phyloP scores from a whole-genome alignment of 2,113 vertebrate genomes.

The Corydoras maculifer region DNA sequence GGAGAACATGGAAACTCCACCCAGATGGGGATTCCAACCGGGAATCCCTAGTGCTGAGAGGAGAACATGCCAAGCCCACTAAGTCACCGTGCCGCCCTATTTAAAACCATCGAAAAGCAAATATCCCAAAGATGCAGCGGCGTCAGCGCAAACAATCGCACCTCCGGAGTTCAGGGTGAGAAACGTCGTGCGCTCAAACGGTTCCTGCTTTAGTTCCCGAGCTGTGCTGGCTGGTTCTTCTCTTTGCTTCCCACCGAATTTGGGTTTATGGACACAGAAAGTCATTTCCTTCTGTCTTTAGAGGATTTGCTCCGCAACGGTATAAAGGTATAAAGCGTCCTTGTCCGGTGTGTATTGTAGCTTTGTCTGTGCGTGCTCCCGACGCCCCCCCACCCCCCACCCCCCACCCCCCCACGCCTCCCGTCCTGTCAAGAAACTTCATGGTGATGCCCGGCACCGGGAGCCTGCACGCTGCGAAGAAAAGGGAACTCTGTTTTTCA shows the following conservation, averaged over 20 bases:
- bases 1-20: too few relatives aligned
- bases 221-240: not conserved
- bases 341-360: conserved; percentile 1
- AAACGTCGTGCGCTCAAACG: conserved; percentile 13
- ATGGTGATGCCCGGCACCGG: not conserved
- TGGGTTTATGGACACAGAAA: conserved; percentile 7
- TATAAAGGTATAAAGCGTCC: not conserved
- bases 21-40: too few relatives aligned
- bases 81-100: not conserved
- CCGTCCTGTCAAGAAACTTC: not conserved
- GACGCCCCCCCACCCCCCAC: too few relatives aligned
- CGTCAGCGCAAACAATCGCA: not conserved
- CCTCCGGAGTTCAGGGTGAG: conserved; percentile 23
- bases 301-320: conserved; percentile 1
- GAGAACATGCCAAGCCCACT: not conserved
- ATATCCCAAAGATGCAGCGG: not conserved
- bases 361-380: conserved; percentile 14
- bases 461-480: not conserved
- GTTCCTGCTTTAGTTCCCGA: conserved; percentile 11
- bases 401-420: not conserved
- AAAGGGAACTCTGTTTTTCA: conserved; percentile 35
- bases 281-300: conserved; percentile 1
- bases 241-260: conserved; percentile 6
- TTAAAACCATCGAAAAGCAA: not conserved
- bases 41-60: too few relatives aligned